phyloP scores from a whole-genome alignment of 2,113 vertebrate genomes.

The Varanus komodoensis region DNA sequence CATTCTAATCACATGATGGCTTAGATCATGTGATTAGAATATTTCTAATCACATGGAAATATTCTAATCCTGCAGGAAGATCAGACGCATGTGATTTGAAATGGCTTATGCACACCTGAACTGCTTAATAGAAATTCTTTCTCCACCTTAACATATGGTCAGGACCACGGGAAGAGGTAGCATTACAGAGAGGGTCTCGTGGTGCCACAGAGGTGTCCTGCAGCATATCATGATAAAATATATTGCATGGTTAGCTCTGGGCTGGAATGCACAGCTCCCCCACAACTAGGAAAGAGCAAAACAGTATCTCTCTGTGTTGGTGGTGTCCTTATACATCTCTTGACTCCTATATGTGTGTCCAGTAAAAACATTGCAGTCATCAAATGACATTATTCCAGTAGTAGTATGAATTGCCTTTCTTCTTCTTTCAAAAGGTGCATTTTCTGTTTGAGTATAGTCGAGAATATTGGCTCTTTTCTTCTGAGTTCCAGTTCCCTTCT shows the following conservation, averaged over 20 bases:
- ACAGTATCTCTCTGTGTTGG: no score
- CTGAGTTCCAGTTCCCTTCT: constrained; percentile 6
- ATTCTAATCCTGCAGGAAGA: constrained; percentile 7
- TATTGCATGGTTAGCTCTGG: not conserved
- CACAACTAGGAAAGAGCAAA: not conserved
- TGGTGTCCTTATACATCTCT: no score
- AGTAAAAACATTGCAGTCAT: not conserved
- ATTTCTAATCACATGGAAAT: no score
- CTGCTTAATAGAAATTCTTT: no score
- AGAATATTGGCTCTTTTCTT: not conserved
- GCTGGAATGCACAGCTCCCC: not conserved
- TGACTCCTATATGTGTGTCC: no score
- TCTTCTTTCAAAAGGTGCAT: not conserved
- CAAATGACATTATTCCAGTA: not conserved
- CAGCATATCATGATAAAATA: not conserved
- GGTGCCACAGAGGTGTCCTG: no score
- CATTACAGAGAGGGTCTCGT: not conserved
- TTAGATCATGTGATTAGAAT: no score
- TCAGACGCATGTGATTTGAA: constrained; percentile 9
- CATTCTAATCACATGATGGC: not conserved
- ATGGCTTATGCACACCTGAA: not conserved
- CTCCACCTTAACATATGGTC: not conserved
- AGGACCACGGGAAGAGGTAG: not conserved
- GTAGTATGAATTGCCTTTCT: no score
- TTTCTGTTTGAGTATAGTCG: not conserved